phyloP scores from a whole-genome alignment of 2,888 invertebrate genomes.

The Parnassius apollo region DNA sequence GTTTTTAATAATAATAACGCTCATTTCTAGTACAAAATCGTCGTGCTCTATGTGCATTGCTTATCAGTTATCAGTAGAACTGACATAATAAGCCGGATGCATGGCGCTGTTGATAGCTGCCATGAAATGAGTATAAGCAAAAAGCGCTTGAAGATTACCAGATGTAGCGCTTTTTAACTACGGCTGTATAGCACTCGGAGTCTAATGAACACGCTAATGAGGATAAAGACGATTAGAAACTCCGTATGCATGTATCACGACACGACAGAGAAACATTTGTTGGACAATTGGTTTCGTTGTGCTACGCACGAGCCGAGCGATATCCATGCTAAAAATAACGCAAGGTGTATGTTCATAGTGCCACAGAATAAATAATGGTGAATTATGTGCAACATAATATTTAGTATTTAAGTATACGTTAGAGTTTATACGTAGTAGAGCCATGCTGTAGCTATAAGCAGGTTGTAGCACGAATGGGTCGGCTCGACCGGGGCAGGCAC shows the following conservation, averaged over 20 bases:
- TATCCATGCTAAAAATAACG: too few relatives aligned
- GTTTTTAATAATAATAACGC: background rate
- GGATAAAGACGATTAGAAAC: conserved; percentile 24
- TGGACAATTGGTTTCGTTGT: background rate
- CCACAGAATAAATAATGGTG: too few relatives aligned
- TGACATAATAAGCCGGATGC: conserved; percentile 20
- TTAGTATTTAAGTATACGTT: too few relatives aligned
- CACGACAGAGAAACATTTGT: conserved; percentile 13
- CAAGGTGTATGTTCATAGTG: too few relatives aligned
- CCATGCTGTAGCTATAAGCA: too few relatives aligned
- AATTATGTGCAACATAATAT: too few relatives aligned
- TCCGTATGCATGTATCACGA: conserved; percentile 10
- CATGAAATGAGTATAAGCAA: conserved; percentile 18
- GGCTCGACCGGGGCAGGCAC: too few relatives aligned
- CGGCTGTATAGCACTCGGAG: conserved; percentile 18
- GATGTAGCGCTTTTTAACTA: conserved; percentile 18
- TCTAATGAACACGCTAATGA: conserved; percentile 23
- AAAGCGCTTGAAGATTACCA: conserved; percentile 16
- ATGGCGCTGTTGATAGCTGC: conserved; percentile 9
- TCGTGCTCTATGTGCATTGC: conserved; percentile 4
- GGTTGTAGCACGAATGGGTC: too few relatives aligned
- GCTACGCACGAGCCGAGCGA: too few relatives aligned
- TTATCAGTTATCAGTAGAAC: conserved; percentile 17
- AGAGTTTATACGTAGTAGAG: too few relatives aligned
- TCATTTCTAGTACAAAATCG: background rate